phyloP scores from a whole-genome alignment of 2,113 vertebrate genomes.

The Albula goreensis region DNA sequence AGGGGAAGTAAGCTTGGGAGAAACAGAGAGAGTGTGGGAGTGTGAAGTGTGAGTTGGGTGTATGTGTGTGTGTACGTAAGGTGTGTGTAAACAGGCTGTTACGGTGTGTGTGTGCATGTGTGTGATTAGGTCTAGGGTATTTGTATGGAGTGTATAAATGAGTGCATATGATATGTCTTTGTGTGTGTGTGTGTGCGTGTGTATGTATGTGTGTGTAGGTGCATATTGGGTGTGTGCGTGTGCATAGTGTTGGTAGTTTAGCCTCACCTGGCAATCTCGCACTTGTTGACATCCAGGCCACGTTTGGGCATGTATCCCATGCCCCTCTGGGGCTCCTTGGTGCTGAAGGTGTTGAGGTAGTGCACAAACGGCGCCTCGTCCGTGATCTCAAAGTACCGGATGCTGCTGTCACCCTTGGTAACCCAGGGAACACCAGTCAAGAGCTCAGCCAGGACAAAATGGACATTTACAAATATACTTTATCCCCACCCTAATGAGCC shows the following conservation, averaged over 20 bases:
- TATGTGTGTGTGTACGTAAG: too few relatives aligned
- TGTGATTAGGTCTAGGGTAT: too few relatives aligned
- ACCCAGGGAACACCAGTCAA: neutral
- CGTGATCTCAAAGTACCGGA: constrained; percentile 98
- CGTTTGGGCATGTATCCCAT: constrained; percentile 99
- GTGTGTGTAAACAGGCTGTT: too few relatives aligned
- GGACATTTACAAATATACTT: neutral
- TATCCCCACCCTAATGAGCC: neutral
- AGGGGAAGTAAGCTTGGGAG: too few relatives aligned
- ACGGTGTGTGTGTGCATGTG: too few relatives aligned
- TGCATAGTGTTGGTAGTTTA: too few relatives aligned
- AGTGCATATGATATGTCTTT: neutral
- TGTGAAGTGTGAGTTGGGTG: too few relatives aligned
- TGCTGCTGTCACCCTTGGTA: constrained; percentile 93
- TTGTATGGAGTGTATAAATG: too few relatives aligned
- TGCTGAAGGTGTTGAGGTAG: constrained; percentile 98
- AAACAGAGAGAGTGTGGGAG: too few relatives aligned
- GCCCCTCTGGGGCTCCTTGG: constrained; percentile 96
- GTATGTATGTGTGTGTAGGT: too few relatives aligned
- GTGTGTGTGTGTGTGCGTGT: neutral
- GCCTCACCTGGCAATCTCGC: constrained; percentile 93
- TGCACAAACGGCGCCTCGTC: constrained; percentile 95
- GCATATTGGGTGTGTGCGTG: too few relatives aligned
- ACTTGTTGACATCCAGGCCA: constrained; percentile 97
- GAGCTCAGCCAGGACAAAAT: neutral